Base-by-base conservation (phyloP, 2,888 invertebrate species). In the Stenodera caucasica region DNA sequence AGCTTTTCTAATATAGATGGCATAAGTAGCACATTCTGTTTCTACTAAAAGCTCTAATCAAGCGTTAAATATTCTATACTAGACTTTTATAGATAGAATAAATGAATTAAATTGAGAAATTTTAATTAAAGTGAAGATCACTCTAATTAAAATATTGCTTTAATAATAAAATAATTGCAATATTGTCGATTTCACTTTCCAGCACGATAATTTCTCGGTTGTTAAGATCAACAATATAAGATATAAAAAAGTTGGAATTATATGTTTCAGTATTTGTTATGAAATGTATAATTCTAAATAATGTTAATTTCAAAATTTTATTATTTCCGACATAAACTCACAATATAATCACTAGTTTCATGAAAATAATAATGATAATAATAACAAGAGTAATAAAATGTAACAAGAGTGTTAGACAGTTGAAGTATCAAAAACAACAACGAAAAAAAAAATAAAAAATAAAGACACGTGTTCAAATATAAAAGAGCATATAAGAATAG, bases 1-100 rank as follows among this genome's bases (percentile, higher is more conserved):
- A 66, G 75, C 77, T 67, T 67, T 74, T 70, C 63, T 54, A 55
- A 60, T 54, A 72, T 53, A 79, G 79, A 77, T 78, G 79, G 77
- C 79, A 72, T 53, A 60, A 45, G 45, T 45, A 7, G 45, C 21
- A 15, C 12, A 18, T 11, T 45, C 45, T 21, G 45, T 18, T 45
- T 45, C 11, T 21, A 8, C 7, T 12, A 3, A 45, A 45, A 45
- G 45, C 45, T 45, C 45, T 12, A 45, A 21, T 45, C 45, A 45
- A 45, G 21, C 45, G 45, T 21, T 18, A 45, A 45, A 21, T 45
- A 21, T 26, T 7, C 7, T 7, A 26, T 26, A 26, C n/a, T n/a
- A n/a, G n/a, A n/a, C n/a, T n/a, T n/a, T n/a, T n/a, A n/a, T n/a
- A n/a, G n/a, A n/a, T n/a, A n/a, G n/a, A n/a, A n/a, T n/a, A n/a